phyloP scores from a whole-genome alignment of 2,113 vertebrate species.

The Vulpes lagopus region DNA sequence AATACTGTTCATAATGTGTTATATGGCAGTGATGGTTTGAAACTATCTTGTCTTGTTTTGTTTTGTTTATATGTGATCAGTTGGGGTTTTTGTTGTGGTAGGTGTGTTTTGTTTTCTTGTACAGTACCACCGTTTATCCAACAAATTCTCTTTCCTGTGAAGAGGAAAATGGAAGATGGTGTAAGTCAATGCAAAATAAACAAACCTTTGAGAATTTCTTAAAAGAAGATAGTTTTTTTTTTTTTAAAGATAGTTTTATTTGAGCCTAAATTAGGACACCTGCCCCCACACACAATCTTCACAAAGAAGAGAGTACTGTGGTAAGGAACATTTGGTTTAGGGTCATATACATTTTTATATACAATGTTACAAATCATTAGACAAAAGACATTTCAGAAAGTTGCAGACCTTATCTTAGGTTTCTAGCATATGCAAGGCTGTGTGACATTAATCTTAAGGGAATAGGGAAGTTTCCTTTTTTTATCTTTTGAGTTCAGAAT shows the following conservation, averaged over 20 bases:
- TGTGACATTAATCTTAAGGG: not conserved
- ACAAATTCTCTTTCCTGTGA: conserved; percentile 15
- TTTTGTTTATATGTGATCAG: not conserved
- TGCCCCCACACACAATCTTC: not conserved
- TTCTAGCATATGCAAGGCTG: not conserved
- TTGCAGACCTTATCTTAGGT: not conserved
- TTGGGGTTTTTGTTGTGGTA: not conserved
- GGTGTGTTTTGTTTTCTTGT: conserved; percentile 5
- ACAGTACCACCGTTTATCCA: not conserved
- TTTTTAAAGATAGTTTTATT: not conserved
- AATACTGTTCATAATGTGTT: not conserved
- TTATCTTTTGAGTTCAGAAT: not conserved
- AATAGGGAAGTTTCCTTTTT: not conserved
- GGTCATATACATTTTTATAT: not conserved
- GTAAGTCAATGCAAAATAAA: not conserved
- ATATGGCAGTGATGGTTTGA: not conserved
- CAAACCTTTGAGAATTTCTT: not conserved
- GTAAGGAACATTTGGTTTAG: not conserved
- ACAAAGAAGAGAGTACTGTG: not conserved
- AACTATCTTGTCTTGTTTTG: not conserved
- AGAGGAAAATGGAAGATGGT: conserved; percentile 10
- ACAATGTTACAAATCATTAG: not conserved
- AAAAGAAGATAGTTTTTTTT: not conserved
- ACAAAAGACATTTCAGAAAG: not conserved
- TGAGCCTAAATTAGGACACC: not conserved